Evolutionary conservation across 1,140 invertebrate genomes (phyloP), one percentile per base, ranked within the genome.

Genomic region (Hylyphantes graminicola): DNA sequence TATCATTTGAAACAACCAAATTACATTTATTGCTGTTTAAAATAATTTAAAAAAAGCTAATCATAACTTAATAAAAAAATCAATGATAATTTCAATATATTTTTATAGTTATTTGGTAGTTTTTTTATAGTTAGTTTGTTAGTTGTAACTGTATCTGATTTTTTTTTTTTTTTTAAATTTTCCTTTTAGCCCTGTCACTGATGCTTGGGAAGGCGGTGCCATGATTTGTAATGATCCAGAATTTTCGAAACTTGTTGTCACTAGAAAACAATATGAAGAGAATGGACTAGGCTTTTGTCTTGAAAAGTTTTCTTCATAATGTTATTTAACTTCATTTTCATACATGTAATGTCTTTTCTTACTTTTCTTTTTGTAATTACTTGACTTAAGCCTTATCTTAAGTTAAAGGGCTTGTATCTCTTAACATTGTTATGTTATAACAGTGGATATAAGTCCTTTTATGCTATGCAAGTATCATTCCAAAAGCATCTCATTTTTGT

Each of bases 231-330:
- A 92, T 87, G 93, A 95, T 89, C 90, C 94, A 15, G 92, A 93
- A 51, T 95, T 97, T 87, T 91, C 93, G 51, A 93, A 92, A 7
- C 92, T 94, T 87, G 90, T 94, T 70, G 93, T 97, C 9, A 94
- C 94, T 0, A 94, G 93, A 88, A 94, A 96, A 87, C 94, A 97
- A 85, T 98, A 96, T 90, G 95, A 97, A 74, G 96, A 98, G 89
- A 92, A 94, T 88, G 96, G 96, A 17, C 12, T 86, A 48, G 51
- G 21, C 13, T 86, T 75, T 77, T 88, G 87, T 82, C 15, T 85
- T 11, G 87, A 88, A 72, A 86, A 87, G 85, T 86, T 88, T 59
- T 35, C 35, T 35, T 35, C 35, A 35, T 35, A 35, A 35, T 35
- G 82, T 87, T 73, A 64, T 85, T 12, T 79, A 57, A 35, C 17